These are phyloP conservation scores for Halesus radiatus DNA, from an alignment of 1,140 invertebrate genomes.

Conservation along the genomic window DNA sequence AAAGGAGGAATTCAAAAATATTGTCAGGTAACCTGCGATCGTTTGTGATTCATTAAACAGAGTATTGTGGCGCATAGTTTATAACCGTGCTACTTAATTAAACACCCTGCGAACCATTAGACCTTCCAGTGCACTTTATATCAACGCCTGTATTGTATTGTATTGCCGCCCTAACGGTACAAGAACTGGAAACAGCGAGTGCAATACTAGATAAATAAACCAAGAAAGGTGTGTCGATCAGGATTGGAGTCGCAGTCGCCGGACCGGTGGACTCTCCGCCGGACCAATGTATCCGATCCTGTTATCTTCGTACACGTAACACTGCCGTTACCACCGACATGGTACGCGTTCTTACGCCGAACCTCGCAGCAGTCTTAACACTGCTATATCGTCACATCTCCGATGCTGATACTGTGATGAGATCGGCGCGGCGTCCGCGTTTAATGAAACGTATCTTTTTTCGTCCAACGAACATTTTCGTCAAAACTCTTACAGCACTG, in stretches of 20 bases:
- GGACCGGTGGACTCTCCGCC: constrained; percentile 3
- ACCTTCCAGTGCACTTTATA: too few species aligned
- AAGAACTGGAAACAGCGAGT: neutral
- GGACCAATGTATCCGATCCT: constrained; percentile 9
- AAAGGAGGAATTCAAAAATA: too few species aligned
- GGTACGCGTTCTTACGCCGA: constrained; percentile 11
- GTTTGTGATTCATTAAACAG: too few species aligned
- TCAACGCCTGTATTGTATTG: neutral
- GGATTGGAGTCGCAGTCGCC: constrained; percentile 21
- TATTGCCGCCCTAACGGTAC: constrained; percentile 9
- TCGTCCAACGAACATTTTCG: neutral
- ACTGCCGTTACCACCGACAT: constrained; percentile 28
- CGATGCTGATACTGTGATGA: neutral
- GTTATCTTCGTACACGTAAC: constrained; percentile 30
- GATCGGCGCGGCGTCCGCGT: neutral
- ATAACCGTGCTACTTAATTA: too few species aligned
- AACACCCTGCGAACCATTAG: too few species aligned
- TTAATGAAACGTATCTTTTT: neutral
- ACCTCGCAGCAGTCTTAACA: neutral
- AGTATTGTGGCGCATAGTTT: too few species aligned
- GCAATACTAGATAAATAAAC: constrained; percentile 22
- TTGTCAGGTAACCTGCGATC: too few species aligned
- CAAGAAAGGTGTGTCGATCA: constrained; percentile 34
- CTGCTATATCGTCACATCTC: neutral
- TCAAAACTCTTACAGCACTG: neutral